Evolutionary conservation across 2,797 vertebrate species (phyloP), one percentile per base, ranked within the genome.

Genomic region (Gymnothorax javanicus): DNA sequence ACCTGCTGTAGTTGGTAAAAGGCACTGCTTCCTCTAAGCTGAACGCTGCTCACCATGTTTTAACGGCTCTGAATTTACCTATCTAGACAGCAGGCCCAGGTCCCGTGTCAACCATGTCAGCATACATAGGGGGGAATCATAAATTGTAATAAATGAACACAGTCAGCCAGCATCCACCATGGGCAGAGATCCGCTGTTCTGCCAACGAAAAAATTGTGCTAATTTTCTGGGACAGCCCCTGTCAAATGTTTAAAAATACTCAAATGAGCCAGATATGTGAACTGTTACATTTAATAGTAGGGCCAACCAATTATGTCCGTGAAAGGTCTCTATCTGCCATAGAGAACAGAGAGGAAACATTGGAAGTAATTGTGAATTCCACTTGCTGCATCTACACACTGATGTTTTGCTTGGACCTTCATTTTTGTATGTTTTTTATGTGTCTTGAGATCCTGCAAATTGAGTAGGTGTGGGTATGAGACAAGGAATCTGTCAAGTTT

Each of bases 201-300:
- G 82, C 56, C 58, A 43, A 33, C 13, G 23, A 17, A 43, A 27
- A 58, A 60, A 13, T 59, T 13, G 0, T 59, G 23, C 56, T 64
- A 77, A 64, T 82, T 62, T 64, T 62, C 77, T 7, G 62, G 77
- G n/a, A 69, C 77, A 82, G 60, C 50, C 69, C 60, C 85, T 82
- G 60, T 82, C 54, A 69, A n/a, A 52, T 82, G 50, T 84, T 17
- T 62, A 27, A 43, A 82, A 60, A 17, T 54, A 82, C 59, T 33
- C 59, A 56, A 79, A 12, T 23, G 69, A 82, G 60, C 58, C 62
- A 81, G 77, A 54, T 81, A 81, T 81, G 77, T 81, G 50, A 81
- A n/a, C 77, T 77, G 73, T 77, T 77, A 52, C 17, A 77, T 77
- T 77, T 52, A 43, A 50, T 77, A 15, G 4, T 7, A 77, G 43